Evolutionary conservation across 1,140 invertebrate species (phyloP).

Genomic region (Aphaenogaster ashmeadi): DNA sequence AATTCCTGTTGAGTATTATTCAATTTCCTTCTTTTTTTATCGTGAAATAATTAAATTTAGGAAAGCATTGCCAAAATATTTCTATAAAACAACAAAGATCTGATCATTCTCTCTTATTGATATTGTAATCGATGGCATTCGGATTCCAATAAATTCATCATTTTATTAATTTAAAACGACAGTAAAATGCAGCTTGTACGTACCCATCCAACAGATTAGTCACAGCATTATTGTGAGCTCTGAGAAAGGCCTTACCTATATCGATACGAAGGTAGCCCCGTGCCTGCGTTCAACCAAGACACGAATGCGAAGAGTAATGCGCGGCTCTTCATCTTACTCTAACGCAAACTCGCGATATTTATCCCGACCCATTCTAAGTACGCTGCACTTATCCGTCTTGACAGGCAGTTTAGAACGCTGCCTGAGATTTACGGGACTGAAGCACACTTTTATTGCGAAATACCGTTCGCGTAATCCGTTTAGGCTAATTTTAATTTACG

Average conservation of each 20-base stretch:
- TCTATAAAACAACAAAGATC: background rate
- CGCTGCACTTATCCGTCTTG: constrained; percentile 66
- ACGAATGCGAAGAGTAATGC: constrained; percentile 67
- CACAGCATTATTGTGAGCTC: background rate
- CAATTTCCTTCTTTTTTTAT: background rate
- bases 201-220: constrained; percentile 13
- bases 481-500: constrained; percentile 71
- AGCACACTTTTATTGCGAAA: constrained; percentile 17
- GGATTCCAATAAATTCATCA: constrained; percentile 4
- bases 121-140: background rate
- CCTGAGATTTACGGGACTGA: constrained; percentile 68
- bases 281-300: constrained; percentile 18
- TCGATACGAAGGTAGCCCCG: constrained; percentile 5
- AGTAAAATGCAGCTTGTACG: background rate
- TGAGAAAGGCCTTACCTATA: background rate
- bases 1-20: background rate
- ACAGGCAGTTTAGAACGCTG: constrained; percentile 62
- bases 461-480: constrained; percentile 45
- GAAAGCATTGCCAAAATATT: background rate
- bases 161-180: constrained; percentile 20
- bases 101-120: background rate
- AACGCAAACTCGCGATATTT: constrained; percentile 65
- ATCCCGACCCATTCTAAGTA: constrained; percentile 58
- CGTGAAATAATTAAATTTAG: background rate
- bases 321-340: constrained; percentile 62